Conservation (phyloP, 1,140 invertebrate species). For the Bombus polaris region DNA sequence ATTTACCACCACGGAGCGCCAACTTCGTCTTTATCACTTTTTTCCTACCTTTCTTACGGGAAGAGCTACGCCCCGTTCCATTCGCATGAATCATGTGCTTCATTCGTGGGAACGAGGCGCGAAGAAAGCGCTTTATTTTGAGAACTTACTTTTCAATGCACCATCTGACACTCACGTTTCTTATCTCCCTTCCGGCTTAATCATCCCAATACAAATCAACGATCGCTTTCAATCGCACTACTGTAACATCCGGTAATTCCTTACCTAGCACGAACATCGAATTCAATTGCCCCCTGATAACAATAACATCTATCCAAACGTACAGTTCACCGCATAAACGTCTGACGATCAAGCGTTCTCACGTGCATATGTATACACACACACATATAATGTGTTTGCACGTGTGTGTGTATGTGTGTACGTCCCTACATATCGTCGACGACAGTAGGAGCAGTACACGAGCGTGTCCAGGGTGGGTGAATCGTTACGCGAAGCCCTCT, state of each 20-base stretch:
- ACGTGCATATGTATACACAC: neutral
- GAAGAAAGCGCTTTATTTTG: slow-evolving; percentile 17
- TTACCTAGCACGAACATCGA: neutral
- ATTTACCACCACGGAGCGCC: neutral
- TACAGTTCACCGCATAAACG: neutral
- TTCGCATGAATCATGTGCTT: slow-evolving; percentile 36
- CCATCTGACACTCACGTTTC: neutral
- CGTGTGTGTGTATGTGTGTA: too few relatives aligned
- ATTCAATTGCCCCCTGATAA: neutral
- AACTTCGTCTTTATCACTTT: slow-evolving; percentile 10
- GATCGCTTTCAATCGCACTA: neutral
- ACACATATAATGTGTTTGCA: too few relatives aligned
- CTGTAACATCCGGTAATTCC: neutral
- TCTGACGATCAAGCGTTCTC: neutral
- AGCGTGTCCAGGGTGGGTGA: slow-evolving; percentile 45
- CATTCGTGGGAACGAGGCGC: slow-evolving; percentile 41
- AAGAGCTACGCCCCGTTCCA: slow-evolving; percentile 1
- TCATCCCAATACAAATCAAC: neutral
- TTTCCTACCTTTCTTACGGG: slow-evolving; percentile 1
- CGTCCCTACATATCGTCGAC: slow-evolving; percentile 10
- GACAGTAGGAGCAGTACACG: slow-evolving; percentile 10
- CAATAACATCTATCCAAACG: neutral
- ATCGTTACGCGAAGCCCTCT: slow-evolving; percentile 60
- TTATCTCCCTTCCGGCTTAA: neutral
- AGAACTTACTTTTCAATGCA: slow-evolving; percentile 4